Base-by-base conservation (phyloP, 2,888 invertebrate genomes). In the Ischnura elegans region DNA sequence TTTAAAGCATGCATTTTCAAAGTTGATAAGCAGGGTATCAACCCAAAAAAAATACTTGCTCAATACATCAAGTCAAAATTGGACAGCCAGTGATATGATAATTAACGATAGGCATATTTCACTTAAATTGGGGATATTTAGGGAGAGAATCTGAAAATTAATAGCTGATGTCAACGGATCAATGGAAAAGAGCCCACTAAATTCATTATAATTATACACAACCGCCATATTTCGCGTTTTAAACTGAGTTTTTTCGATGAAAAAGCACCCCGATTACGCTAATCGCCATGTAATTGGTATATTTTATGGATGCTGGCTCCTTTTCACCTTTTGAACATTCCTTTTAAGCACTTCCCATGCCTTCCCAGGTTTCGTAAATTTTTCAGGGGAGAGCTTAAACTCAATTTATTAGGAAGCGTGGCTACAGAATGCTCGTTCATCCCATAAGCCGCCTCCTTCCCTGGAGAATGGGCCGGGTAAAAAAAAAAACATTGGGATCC, bases 261-360 rank as follows among this genome's bases (percentile, higher is more conserved):
- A 36, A 13, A 76, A 36, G 61, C 25, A n/a, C 10, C 76, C 16
- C 16, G 36, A 76, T 76, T 36, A n/a, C 76, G 36, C 76, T 76
- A 76, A 76, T 76, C 76, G 36, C 76, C 25, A 16, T n/a, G 29
- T 76, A 76, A 36, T 76, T 76, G 76, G 76, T 76, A 36, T 76
- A 36, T 36, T 76, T 76, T 76, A 76, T 76, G 76, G 76, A 29
- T 25, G 16, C 36, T 36, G 36, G 13, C 29, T 10, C 6, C 29
- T 36, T 36, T 36, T 10, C 76, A 13, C 29, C 76, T 10, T 36
- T 10, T 36, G 13, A 36, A 36, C 36, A 76, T 76, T 36, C 76
- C 76, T 76, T 76, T 76, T 36, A 13, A 51, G 36, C 36, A 10
- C 13, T 16, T 10, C 13, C 29, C 21, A 76, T 6, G 76, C 36